These are phyloP conservation scores for Himalopsyche anomala DNA, from an alignment of 2,888 invertebrate genomes.

Conservation along the genomic window DNA sequence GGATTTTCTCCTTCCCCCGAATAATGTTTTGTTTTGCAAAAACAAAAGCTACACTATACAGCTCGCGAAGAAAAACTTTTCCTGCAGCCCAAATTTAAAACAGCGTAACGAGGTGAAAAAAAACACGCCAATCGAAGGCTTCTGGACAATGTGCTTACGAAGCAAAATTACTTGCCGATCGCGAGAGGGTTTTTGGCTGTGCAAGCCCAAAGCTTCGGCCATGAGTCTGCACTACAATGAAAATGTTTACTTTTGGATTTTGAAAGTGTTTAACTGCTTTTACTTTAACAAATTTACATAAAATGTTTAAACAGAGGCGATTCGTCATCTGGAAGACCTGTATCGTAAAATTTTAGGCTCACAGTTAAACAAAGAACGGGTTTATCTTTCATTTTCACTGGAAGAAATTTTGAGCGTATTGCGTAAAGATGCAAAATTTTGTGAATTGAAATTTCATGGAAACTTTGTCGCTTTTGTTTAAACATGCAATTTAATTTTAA, in stretches of 20 bases:
- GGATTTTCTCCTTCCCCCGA: slow-evolving; percentile 49
- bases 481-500: too few species aligned
- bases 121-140: slow-evolving; percentile 6
- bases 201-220: slow-evolving; percentile 44
- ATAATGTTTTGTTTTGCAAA: slow-evolving; percentile 59
- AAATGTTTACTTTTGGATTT: slow-evolving; percentile 61
- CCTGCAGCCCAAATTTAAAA: background rate
- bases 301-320: slow-evolving; percentile 55
- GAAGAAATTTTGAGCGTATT: background rate
- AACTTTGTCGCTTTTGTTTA: too few species aligned
- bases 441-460: too few species aligned
- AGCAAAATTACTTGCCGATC: background rate
- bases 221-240: slow-evolving; percentile 35
- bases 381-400: slow-evolving; percentile 32
- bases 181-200: background rate
- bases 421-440: too few species aligned
- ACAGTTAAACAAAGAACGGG: slow-evolving; percentile 14
- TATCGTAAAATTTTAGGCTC: slow-evolving; percentile 28
- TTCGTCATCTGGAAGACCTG: slow-evolving; percentile 54
- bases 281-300: slow-evolving; percentile 57
- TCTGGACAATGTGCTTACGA: background rate
- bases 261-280: slow-evolving; percentile 54
- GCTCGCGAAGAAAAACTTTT: slow-evolving; percentile 44
- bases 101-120: background rate
- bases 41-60: slow-evolving; percentile 55